These are phyloP conservation scores for Potorous gilbertii DNA, from an alignment of 2,797 vertebrate genomes.

Conservation along the genomic window DNA sequence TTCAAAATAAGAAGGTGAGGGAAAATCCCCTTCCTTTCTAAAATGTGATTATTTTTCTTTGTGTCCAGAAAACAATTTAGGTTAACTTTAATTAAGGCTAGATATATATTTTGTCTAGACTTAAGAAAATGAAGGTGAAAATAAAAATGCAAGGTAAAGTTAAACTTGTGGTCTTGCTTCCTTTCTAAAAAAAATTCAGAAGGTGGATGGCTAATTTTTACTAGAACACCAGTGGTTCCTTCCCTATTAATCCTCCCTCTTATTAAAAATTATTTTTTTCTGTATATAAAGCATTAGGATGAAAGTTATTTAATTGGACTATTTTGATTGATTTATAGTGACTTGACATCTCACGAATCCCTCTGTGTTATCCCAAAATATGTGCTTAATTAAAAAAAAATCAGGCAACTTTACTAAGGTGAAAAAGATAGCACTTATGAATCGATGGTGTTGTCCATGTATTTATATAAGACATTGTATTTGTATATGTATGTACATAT, in stretches of 20 bases:
- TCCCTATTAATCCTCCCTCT: not conserved
- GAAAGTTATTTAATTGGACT: not conserved
- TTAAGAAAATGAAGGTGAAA: not conserved
- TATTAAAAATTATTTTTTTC: not conserved
- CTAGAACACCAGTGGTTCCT: not conserved
- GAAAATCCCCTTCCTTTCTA: not conserved
- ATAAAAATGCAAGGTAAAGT: not conserved
- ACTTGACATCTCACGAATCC: not conserved
- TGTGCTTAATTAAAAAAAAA: not conserved
- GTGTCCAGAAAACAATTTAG: not conserved
- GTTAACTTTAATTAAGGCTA: not conserved
- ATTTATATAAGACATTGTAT: no score
- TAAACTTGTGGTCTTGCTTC: not conserved
- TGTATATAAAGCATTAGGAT: not conserved
- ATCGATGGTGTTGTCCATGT: no score
- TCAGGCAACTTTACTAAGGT: not conserved
- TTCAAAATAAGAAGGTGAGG: not conserved
- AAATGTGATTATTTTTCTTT: not conserved
- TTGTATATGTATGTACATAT: rapidly evolving
- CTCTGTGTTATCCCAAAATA: not conserved
- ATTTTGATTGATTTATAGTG: not conserved
- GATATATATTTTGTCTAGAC: not conserved
- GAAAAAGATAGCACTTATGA: not conserved
- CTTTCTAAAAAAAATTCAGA: not conserved
- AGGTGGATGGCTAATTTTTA: not conserved